phyloP scores from a whole-genome alignment of 2,113 vertebrate species.

The Aythya baeri region DNA sequence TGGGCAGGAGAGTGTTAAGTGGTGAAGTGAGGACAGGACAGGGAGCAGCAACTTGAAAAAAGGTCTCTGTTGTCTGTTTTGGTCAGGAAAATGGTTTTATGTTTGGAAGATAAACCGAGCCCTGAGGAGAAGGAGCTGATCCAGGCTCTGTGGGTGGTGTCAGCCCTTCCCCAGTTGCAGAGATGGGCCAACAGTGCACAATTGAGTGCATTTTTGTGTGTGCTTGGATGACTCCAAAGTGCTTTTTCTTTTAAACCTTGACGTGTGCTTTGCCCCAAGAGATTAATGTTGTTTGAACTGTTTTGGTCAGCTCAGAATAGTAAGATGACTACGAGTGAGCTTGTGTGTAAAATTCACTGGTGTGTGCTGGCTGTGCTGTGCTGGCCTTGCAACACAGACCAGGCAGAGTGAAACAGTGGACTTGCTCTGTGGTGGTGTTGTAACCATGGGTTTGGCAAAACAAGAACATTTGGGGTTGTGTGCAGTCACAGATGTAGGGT shows the following conservation, averaged over 20 bases:
- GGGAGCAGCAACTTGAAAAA: not conserved
- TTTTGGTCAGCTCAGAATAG: not conserved
- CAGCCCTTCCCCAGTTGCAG: not conserved
- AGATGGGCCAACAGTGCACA: not conserved
- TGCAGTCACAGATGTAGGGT: rapidly evolving
- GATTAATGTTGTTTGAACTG: not conserved
- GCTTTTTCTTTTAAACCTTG: not conserved
- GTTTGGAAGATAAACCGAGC: not conserved
- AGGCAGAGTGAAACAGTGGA: rapidly evolving
- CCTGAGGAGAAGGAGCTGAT: not conserved
- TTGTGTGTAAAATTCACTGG: not conserved
- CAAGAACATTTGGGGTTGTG: not conserved
- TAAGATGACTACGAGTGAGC: rapidly evolving
- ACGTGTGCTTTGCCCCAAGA: not conserved
- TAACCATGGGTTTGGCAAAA: not conserved
- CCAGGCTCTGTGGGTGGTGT: slow-evolving; percentile 14
- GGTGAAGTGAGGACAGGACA: not conserved
- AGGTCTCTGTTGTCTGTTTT: not conserved
- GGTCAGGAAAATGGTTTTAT: not conserved
- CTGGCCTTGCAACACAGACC: not conserved
- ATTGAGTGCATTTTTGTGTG: not conserved
- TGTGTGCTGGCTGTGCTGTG: rapidly evolving
- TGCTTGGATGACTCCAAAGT: not conserved
- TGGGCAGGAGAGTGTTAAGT: not conserved
- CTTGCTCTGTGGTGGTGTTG: not conserved